Conservation (phyloP, 2,113 vertebrate genomes). For the Eleginops maclovinus region DNA sequence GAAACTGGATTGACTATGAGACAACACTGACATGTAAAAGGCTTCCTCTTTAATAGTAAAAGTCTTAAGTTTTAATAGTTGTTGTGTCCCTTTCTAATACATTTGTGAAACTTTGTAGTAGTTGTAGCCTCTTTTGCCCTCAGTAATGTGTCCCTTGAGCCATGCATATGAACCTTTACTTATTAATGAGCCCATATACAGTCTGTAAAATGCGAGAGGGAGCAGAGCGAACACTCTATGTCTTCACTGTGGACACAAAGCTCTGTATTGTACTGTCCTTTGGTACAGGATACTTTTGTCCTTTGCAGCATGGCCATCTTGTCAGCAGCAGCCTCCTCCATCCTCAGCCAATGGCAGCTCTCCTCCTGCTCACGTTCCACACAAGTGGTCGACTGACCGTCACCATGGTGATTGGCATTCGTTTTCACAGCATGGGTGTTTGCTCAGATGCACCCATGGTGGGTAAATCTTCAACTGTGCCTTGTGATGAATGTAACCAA, state of each 20-base stretch:
- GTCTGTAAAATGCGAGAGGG: not conserved
- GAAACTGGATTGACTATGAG: not conserved
- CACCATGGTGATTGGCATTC: constrained; percentile 62
- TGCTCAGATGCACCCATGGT: constrained; percentile 15
- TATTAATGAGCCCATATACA: not conserved
- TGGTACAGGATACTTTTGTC: not conserved
- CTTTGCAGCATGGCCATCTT: constrained; percentile 54
- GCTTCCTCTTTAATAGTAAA: not conserved
- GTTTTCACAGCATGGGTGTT: constrained; percentile 32
- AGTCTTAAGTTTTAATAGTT: not conserved
- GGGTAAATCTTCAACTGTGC: constrained; percentile 12
- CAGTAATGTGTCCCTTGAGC: not conserved
- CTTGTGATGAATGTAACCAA: not conserved
- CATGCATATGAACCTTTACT: not conserved
- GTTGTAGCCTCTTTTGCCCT: not conserved
- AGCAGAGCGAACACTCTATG: not conserved
- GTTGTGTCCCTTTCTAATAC: not conserved
- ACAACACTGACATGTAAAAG: not conserved
- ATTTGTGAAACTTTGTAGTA: not conserved
- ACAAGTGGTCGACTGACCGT: constrained; percentile 44
- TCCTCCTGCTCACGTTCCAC: constrained; percentile 55
- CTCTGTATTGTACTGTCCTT: not conserved
- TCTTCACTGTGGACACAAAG: not conserved
- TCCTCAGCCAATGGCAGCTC: constrained; percentile 44
- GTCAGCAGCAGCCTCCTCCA: constrained; percentile 42